phyloP scores from a whole-genome alignment of 2,797 vertebrate species.

The Thaleichthys pacificus region DNA sequence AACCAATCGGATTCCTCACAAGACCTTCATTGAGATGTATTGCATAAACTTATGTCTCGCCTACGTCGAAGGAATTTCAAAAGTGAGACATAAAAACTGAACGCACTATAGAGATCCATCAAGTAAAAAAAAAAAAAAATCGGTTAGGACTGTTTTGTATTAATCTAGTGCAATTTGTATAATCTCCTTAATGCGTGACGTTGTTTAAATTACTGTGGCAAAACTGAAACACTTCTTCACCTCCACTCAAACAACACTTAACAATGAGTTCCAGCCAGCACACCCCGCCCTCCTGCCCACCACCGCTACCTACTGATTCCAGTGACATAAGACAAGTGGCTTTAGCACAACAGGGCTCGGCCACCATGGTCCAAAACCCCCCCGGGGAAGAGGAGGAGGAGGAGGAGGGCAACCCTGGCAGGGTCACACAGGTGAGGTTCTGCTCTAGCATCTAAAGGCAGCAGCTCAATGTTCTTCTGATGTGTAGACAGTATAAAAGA shows the following conservation, averaged over 20 bases:
- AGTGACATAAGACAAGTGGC: background rate
- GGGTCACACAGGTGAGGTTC: constrained; percentile 28
- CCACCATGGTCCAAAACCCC: too few relatives aligned
- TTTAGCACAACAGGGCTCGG: too few relatives aligned
- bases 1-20: constrained; percentile 19
- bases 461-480: constrained; percentile 59
- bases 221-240: background rate
- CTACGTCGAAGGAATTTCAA: constrained; percentile 25
- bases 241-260: background rate
- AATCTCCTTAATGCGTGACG: constrained; percentile 6
- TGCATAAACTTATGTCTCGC: constrained; percentile 26
- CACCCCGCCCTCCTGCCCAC: background rate
- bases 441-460: constrained; percentile 70
- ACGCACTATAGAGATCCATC: background rate
- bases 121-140: constrained; percentile 38
- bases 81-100: background rate
- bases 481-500: constrained; percentile 62
- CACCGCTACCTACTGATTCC: background rate
- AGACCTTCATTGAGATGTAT: constrained; percentile 35
- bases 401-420: background rate
- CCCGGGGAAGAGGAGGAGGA: too few relatives aligned
- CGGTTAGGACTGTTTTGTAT: constrained; percentile 35
- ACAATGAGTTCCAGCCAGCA: background rate
- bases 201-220: background rate
- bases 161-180: constrained; percentile 39